A percentile compares a stretch with the other conserved stretches of the same genome.
These are phyloP conservation scores for Stictonetta naevosa DNA, from an alignment of 2,113 vertebrate genomes.

Conservation along the genomic window DNA sequence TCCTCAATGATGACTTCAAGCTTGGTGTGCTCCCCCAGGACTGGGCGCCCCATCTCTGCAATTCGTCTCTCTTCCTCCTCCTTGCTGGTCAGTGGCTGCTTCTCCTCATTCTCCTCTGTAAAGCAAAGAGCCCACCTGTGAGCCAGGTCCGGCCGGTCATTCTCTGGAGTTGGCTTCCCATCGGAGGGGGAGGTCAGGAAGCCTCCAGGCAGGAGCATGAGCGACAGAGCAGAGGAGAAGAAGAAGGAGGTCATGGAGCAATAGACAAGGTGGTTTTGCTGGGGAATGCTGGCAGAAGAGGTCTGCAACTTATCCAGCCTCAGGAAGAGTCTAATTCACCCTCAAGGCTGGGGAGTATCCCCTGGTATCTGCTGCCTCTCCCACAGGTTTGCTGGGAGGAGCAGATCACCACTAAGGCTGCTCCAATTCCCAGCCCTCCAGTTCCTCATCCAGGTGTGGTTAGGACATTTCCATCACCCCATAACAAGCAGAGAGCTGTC, in stretches of 20 bases:
- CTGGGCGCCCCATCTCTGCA: slow-evolving; percentile 89
- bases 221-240: background rate
- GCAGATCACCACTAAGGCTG: background rate
- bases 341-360: background rate
- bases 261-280: background rate
- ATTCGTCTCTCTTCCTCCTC: slow-evolving; percentile 91
- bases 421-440: background rate
- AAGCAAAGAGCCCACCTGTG: slow-evolving; percentile 35
- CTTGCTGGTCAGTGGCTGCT: slow-evolving; percentile 83
- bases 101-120: slow-evolving; percentile 85
- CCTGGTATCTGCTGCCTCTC: background rate
- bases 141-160: background rate
- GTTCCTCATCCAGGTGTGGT: background rate
- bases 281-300: background rate
- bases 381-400: background rate
- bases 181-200: background rate
- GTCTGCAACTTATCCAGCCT: background rate
- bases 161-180: background rate
- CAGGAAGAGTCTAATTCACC: background rate
- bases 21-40: slow-evolving; percentile 87
- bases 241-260: background rate
- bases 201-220: background rate
- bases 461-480: background rate
- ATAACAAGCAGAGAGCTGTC: background rate
- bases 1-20: slow-evolving; percentile 95